A percentile compares a stretch with the other conserved stretches of the same genome.
These are phyloP conservation scores for Drosophila suboccidentalis DNA, from an alignment of 2,888 invertebrate genomes.

Conservation along the genomic window DNA sequence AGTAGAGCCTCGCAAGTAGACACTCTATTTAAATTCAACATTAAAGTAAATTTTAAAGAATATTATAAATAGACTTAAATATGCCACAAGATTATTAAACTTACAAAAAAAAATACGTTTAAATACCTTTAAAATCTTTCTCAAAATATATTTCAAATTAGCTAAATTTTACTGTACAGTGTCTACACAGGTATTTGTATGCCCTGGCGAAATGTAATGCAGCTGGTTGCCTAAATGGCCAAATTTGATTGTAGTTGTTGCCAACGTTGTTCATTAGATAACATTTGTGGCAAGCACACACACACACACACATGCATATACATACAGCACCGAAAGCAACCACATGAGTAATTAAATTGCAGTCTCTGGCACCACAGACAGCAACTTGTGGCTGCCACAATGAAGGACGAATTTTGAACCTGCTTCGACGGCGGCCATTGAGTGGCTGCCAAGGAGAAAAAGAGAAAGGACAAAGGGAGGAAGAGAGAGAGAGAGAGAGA, in stretches of 20 bases:
- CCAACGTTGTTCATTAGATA: slow-evolving; percentile 7
- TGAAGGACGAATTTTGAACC: slow-evolving; percentile 77
- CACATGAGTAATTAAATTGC: slow-evolving; percentile 79
- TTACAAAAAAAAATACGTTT: too few relatives aligned
- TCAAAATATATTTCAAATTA: slow-evolving; percentile 18
- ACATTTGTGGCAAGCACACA: slow-evolving; percentile 37
- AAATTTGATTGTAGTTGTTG: slow-evolving; percentile 41
- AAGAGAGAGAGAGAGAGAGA: neutral
- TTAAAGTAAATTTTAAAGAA: neutral
- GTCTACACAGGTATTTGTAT: slow-evolving; percentile 3
- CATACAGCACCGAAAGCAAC: slow-evolving; percentile 23
- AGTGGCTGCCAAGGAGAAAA: slow-evolving; percentile 9
- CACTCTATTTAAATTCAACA: neutral
- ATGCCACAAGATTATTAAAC: neutral
- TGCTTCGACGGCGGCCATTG: slow-evolving; percentile 23
- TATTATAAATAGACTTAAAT: neutral
- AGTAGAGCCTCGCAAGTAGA: neutral
- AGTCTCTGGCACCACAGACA: slow-evolving; percentile 27
- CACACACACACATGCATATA: slow-evolving; percentile 9
- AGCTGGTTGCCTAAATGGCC: slow-evolving; percentile 36
- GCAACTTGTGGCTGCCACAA: slow-evolving; percentile 43
- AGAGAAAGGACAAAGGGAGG: neutral
- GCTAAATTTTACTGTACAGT: slow-evolving; percentile 32
- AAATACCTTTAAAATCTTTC: too few relatives aligned
- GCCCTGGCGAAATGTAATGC: slow-evolving; percentile 28